Conservation (phyloP, 2,113 vertebrate species). For the Antechinus stuartii region DNA sequence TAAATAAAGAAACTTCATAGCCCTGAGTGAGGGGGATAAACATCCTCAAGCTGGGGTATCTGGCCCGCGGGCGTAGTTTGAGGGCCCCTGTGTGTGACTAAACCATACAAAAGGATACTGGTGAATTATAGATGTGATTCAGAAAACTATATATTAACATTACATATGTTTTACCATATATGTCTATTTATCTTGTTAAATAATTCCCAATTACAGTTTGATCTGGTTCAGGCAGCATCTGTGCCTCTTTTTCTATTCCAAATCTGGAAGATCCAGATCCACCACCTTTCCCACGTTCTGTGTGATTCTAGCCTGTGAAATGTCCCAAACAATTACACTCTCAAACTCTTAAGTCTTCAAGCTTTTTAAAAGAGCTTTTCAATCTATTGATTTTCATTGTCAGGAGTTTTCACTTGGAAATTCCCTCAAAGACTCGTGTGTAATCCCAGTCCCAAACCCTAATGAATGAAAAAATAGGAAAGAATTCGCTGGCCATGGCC, state of each 20-base stretch:
- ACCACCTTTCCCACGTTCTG: background rate
- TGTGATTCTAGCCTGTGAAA: background rate
- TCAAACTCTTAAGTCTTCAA: background rate
- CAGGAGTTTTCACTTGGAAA: background rate
- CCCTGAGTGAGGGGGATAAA: too few relatives aligned
- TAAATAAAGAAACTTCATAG: too few relatives aligned
- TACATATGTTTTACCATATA: background rate
- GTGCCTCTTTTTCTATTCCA: background rate
- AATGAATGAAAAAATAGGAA: background rate
- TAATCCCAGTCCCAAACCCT: background rate
- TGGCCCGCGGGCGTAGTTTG: too few relatives aligned
- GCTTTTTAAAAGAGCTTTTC: too few relatives aligned
- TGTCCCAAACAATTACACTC: background rate
- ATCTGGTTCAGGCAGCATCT: background rate
- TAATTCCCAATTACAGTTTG: background rate
- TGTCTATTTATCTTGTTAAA: background rate
- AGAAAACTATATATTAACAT: background rate
- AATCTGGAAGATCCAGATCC: background rate
- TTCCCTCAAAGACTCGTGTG: background rate
- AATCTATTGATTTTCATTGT: background rate
- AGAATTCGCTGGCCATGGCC: slow-evolving; percentile 16
- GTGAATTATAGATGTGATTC: background rate
- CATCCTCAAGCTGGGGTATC: too few relatives aligned
- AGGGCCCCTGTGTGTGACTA: too few relatives aligned
- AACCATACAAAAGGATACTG: too few relatives aligned